phyloP scores from a whole-genome alignment of 2,888 invertebrate species.

The Fragum whitleyi region DNA sequence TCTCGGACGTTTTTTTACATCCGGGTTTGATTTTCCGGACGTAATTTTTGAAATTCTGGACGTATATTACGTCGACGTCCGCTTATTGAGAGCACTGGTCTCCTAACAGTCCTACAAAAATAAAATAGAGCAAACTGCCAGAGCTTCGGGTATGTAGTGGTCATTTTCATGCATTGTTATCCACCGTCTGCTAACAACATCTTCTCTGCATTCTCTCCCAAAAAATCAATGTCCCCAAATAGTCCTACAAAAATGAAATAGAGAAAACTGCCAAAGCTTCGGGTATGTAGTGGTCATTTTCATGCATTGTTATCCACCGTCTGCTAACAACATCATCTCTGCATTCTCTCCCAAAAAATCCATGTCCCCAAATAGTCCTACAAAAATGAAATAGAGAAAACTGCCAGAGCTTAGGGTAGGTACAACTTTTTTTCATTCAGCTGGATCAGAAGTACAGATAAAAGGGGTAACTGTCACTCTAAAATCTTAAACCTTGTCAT shows the following conservation, averaged over 20 bases:
- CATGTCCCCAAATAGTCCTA: constrained; percentile 51
- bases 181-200: constrained; percentile 62
- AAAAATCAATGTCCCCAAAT: constrained; percentile 48
- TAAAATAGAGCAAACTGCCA: constrained; percentile 61
- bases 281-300: constrained; percentile 59
- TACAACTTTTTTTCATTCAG: too few species aligned
- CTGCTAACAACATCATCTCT: constrained; percentile 55
- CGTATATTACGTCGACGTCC: too few species aligned
- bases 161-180: too few species aligned
- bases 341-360: constrained; percentile 52
- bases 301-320: constrained; percentile 53
- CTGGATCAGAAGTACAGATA: too few species aligned
- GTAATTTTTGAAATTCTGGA: too few species aligned
- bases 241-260: constrained; percentile 59
- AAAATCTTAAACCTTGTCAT: too few species aligned
- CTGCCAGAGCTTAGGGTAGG: constrained; percentile 64
- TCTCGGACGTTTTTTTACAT: too few species aligned
- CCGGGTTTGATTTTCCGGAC: too few species aligned
- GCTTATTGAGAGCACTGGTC: too few species aligned
- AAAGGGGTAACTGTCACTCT: too few species aligned
- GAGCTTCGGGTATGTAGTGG: constrained; percentile 63
- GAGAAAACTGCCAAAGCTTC: constrained; percentile 63
- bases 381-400: constrained; percentile 61
- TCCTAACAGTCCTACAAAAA: constrained; percentile 56
- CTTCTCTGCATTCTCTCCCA: constrained; percentile 51